Evolutionary conservation across 2,888 invertebrate genomes (phyloP).

Genomic region (Cataglyphis rosenhaueri): DNA sequence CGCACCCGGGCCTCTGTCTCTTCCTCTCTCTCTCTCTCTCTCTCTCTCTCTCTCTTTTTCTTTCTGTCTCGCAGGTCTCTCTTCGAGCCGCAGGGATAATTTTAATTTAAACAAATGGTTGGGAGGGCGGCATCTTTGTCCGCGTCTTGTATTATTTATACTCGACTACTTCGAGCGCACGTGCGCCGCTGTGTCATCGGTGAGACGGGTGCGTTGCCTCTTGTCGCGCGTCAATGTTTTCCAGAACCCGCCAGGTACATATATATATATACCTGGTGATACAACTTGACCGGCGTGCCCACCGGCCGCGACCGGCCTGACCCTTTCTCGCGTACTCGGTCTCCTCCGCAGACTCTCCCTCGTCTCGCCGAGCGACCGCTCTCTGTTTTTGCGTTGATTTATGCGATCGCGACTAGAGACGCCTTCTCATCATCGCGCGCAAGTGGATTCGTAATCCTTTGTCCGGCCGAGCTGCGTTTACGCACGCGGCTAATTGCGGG

Average conservation of each 20-base stretch:
- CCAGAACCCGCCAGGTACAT: constrained; percentile 77
- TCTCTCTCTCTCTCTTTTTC: not conserved
- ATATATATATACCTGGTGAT: constrained; percentile 66
- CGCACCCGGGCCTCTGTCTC: not conserved
- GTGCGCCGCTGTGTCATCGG: constrained; percentile 85
- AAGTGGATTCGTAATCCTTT: constrained; percentile 59
- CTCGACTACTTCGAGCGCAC: constrained; percentile 83
- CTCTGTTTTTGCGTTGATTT: constrained; percentile 74
- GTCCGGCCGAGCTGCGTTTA: constrained; percentile 45
- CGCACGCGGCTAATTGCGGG: constrained; percentile 49
- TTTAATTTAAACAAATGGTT: constrained; percentile 86
- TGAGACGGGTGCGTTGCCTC: constrained; percentile 79
- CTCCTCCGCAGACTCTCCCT: constrained; percentile 31
- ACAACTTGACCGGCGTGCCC: constrained; percentile 14
- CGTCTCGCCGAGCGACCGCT: constrained; percentile 52
- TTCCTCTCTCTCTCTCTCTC: not conserved
- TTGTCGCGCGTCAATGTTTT: constrained; percentile 82
- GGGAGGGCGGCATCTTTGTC: constrained; percentile 85
- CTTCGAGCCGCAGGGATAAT: constrained; percentile 77
- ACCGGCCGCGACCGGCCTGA: constrained; percentile 38
- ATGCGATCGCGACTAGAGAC: constrained; percentile 72
- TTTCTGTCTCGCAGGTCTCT: not conserved
- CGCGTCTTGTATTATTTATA: constrained; percentile 85
- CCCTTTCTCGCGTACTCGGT: constrained; percentile 20
- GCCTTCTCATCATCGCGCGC: constrained; percentile 65